Evolutionary conservation across 2,888 invertebrate species (phyloP), one percentile per base, ranked within the genome.

Genomic region (Syrista parreyssii): DNA sequence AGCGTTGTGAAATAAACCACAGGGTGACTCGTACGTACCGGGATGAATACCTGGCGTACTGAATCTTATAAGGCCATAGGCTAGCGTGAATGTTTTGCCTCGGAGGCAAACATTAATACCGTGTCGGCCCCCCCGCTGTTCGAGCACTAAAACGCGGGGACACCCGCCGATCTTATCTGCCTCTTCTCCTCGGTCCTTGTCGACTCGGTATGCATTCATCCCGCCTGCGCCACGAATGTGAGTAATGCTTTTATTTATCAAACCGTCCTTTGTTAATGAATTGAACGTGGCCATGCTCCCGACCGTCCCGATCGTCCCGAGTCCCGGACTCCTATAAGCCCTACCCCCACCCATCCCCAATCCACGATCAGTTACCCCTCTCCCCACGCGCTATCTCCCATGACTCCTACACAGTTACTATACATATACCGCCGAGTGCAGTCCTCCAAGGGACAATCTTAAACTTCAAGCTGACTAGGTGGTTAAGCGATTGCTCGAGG

Each of bases 231-330:
- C 86, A 86, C 88, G 86, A 87, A 88, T 86, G 86, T 91, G 91
- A 90, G 88, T 90, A 91, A 91, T 91, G 91, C 89, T 90, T 91
- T 91, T 91, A 91, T 91, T 91, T 91, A 91, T 91, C 91, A 91
- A 91, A 84, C 85, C 86, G 85, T 88, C 88, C 88, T 89, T 90
- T 89, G 88, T 90, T 90, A 89, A 90, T 90, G 89, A 90, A 90
- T 89, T 86, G 87, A 89, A 87, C 86, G 84, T 82, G 81, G 76
- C 79, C 69, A 40, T 40, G 32, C 69, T 68, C 30, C 74, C 69
- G 34, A 73, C 68, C 34, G 36, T 68, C 36, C 74, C 69, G 34
- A 73, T 34, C 34, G 36, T 68, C 36, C 68, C 32, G 40, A 36
- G n/a, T 11, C 34, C 34, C 75, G 55, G 30, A 33, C 73, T 73